Evolutionary conservation across 2,888 invertebrate genomes (phyloP).

Genomic region (Scaptomyza tumidula): DNA sequence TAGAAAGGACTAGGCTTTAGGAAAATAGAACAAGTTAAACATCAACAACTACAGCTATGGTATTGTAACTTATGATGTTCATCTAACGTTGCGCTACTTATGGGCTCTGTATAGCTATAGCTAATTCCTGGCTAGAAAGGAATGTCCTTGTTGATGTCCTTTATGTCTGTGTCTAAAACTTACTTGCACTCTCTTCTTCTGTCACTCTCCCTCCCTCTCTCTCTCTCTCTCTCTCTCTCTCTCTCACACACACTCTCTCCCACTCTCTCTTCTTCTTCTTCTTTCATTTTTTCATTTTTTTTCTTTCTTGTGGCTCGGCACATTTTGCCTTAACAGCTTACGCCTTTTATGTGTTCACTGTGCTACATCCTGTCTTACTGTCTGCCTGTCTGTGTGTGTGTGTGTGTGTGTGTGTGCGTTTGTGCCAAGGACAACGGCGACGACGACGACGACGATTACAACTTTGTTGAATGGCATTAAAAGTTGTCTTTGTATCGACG

Average conservation of each 20-base stretch:
- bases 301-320: conserved; percentile 41
- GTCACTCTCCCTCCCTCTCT: neutral
- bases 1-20: neutral
- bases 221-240: neutral
- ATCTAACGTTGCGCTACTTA: conserved; percentile 51
- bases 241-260: neutral
- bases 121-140: neutral
- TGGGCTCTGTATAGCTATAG: conserved; percentile 15
- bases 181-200: neutral
- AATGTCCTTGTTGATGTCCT: conserved; percentile 22
- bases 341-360: conserved; percentile 61
- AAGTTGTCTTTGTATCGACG: conserved; percentile 70
- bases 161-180: conserved; percentile 26
- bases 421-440: conserved; percentile 45
- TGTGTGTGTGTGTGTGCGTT: conserved; percentile 5
- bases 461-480: conserved; percentile 77
- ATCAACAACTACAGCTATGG: conserved; percentile 12
- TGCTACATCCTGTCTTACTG: conserved; percentile 8
- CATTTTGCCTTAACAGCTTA: conserved; percentile 57
- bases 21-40: conserved; percentile 14
- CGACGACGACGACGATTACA: conserved; percentile 36
- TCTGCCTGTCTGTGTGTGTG: conserved; percentile 4
- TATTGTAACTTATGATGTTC: conserved; percentile 44
- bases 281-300: no score
- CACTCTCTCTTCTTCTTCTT: neutral